These are phyloP conservation scores for Labeo calbasu DNA, from an alignment of 2,797 vertebrate species.

Conservation along the genomic window DNA sequence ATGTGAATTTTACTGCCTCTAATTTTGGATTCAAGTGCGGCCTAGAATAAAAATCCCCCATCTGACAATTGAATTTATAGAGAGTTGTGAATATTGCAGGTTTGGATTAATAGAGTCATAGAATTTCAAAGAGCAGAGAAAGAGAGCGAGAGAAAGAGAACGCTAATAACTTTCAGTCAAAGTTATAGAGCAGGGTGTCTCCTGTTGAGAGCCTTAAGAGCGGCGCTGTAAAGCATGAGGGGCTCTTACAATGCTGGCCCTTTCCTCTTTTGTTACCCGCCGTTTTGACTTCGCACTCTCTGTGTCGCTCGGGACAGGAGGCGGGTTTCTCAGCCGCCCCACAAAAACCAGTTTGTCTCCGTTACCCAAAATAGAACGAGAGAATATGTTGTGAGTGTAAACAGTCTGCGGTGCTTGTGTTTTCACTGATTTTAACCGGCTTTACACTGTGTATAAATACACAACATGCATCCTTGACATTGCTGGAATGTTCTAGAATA, in stretches of 20 bases:
- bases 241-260: slow-evolving; percentile 30
- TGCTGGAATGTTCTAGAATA: slow-evolving; percentile 48
- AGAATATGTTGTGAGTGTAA: slow-evolving; percentile 51
- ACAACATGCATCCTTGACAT: slow-evolving; percentile 31
- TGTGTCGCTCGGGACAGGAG: slow-evolving; percentile 8
- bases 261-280: slow-evolving; percentile 43
- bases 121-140: slow-evolving; percentile 83
- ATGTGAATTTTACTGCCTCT: slow-evolving; percentile 95
- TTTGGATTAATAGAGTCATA: slow-evolving; percentile 91
- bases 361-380: slow-evolving; percentile 40
- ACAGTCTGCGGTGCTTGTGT: slow-evolving; percentile 31
- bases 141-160: slow-evolving; percentile 73
- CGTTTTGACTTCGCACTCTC: slow-evolving; percentile 23
- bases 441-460: slow-evolving; percentile 45
- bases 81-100: slow-evolving; percentile 94
- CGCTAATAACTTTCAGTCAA: slow-evolving; percentile 75
- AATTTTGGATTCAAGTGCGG: slow-evolving; percentile 91
- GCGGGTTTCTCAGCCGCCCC: slow-evolving; percentile 10
- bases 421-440: slow-evolving; percentile 26
- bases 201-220: slow-evolving; percentile 70
- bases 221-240: slow-evolving; percentile 51
- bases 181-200: slow-evolving; percentile 80
- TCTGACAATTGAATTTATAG: slow-evolving; percentile 98
- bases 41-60: slow-evolving; percentile 85
- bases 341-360: slow-evolving; percentile 40